A percentile compares a stretch with the other conserved stretches of the same genome.
These are phyloP conservation scores for Stigmatopora argus DNA, from an alignment of 2,113 vertebrate species.

Conservation along the genomic window DNA sequence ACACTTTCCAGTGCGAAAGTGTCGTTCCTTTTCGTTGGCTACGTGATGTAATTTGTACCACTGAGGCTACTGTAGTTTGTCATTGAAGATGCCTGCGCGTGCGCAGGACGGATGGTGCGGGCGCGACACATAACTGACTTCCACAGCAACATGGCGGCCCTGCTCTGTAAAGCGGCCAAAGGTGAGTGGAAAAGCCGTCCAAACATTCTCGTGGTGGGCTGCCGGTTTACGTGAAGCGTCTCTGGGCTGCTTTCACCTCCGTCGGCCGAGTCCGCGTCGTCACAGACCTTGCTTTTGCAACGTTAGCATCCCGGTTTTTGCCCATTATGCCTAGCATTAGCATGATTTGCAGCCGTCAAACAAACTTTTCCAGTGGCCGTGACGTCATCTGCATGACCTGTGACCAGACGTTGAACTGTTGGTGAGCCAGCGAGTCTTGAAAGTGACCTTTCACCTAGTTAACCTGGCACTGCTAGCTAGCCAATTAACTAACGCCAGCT, in stretches of 20 bases:
- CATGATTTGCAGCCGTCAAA: neutral
- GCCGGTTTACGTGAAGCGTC: neutral
- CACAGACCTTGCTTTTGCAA: too few relatives aligned
- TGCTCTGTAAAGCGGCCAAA: neutral
- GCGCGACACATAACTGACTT: too few relatives aligned
- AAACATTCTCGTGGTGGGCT: neutral
- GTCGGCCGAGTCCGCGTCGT: neutral
- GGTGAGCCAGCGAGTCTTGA: neutral
- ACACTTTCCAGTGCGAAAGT: too few relatives aligned
- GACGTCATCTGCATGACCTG: neutral
- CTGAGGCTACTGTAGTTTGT: too few relatives aligned
- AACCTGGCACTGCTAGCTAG: neutral
- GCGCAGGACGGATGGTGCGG: too few relatives aligned
- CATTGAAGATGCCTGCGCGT: too few relatives aligned
- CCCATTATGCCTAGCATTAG: neutral
- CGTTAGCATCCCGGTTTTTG: neutral
- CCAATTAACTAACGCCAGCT: constrained; percentile 2
- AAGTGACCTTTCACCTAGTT: constrained; percentile 52
- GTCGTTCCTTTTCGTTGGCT: too few relatives aligned
- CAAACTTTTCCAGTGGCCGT: neutral
- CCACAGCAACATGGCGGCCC: neutral
- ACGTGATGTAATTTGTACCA: too few relatives aligned
- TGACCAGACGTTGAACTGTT: rapidly evolving
- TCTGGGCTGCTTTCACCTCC: neutral
- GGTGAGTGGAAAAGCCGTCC: neutral